These are phyloP conservation scores for Ictidomys tridecemlineatus DNA, from an alignment of 2,113 vertebrate genomes.

Conservation along the genomic window DNA sequence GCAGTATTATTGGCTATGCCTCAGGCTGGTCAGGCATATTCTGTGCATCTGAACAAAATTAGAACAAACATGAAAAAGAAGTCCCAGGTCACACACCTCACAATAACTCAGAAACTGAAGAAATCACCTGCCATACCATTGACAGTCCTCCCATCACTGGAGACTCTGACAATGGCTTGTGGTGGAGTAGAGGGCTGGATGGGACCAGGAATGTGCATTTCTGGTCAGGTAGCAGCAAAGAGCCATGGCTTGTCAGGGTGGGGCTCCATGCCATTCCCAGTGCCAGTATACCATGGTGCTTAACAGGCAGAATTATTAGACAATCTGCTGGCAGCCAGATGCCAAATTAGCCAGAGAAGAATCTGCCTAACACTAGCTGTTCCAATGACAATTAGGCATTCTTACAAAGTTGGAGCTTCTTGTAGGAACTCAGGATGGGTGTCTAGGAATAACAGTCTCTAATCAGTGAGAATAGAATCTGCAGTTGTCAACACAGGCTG, in stretches of 20 bases:
- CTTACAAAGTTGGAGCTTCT: neutral
- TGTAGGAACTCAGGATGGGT: neutral
- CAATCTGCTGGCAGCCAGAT: neutral
- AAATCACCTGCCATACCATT: rapidly evolving
- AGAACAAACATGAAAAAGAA: neutral
- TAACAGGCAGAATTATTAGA: no score
- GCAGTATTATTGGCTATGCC: no score
- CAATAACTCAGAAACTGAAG: neutral
- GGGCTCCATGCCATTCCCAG: no score
- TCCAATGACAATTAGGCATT: neutral
- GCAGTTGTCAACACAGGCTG: neutral
- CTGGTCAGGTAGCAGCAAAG: no score
- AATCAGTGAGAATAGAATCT: no score
- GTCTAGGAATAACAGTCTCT: neutral
- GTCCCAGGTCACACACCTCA: no score
- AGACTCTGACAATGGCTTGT: neutral
- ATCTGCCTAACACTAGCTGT: no score
- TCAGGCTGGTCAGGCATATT: neutral
- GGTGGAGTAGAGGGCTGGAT: neutral
- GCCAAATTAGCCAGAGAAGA: neutral
- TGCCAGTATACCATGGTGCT: rapidly evolving
- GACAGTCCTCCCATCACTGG: neutral
- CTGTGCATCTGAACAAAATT: neutral
- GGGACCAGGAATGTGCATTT: neutral
- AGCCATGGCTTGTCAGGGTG: neutral